Evolutionary conservation across 2,888 invertebrate species (phyloP).

Genomic region (Fragum fragum): DNA sequence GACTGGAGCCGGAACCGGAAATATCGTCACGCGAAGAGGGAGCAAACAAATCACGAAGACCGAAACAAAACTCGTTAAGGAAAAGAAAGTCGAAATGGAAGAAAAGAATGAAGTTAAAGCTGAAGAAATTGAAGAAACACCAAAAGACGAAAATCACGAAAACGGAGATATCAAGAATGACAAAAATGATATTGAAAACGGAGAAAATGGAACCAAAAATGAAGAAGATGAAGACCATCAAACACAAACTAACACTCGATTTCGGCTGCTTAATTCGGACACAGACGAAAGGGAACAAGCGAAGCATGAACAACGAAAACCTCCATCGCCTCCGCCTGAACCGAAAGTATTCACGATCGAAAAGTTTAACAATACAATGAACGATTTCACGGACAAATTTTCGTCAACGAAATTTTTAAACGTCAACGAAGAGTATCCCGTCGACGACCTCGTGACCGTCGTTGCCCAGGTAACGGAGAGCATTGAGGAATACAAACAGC

Average conservation of each 20-base stretch:
- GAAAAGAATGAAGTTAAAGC: neutral
- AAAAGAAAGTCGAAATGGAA: slow-evolving; percentile 8
- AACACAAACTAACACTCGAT: slow-evolving; percentile 6
- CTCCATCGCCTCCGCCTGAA: slow-evolving; percentile 42
- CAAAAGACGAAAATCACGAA: neutral
- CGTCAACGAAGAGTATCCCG: slow-evolving; percentile 76
- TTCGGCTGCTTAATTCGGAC: neutral
- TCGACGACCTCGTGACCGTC: slow-evolving; percentile 75
- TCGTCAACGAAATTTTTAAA: slow-evolving; percentile 68
- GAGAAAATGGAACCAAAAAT: slow-evolving; percentile 9
- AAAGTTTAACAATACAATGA: slow-evolving; percentile 71
- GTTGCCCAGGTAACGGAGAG: slow-evolving; percentile 70
- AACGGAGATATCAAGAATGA: neutral
- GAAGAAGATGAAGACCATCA: neutral
- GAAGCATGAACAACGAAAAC: neutral
- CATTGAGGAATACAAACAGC: slow-evolving; percentile 77
- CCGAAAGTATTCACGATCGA: slow-evolving; percentile 72
- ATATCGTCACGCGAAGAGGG: slow-evolving; percentile 3
- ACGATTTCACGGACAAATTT: slow-evolving; percentile 71
- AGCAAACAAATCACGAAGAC: slow-evolving; percentile 44
- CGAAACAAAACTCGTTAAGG: slow-evolving; percentile 28
- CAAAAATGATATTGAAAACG: neutral
- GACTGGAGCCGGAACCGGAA: slow-evolving; percentile 19
- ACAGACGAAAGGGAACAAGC: slow-evolving; percentile 12
- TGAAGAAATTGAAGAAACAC: neutral